Evolutionary conservation across 37 sponge, comb jelly and placozoan genomes (phyloP).

Genomic region (Mnemiopsis leidyi): DNA sequence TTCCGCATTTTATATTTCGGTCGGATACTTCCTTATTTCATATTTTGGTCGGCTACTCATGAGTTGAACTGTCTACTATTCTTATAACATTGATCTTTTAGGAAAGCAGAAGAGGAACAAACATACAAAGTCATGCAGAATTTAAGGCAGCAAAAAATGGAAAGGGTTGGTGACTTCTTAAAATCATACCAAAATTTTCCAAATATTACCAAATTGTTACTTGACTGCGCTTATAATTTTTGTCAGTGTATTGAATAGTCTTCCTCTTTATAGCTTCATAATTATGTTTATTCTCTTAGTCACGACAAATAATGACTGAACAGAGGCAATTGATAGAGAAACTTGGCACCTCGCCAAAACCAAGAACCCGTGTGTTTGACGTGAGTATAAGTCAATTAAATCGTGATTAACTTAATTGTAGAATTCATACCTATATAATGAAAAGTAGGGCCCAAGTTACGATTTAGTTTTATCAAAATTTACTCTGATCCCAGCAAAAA

Average conservation of each 20-base stretch:
- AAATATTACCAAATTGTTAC: too few relatives aligned
- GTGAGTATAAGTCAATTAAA: slow-evolving; percentile 23
- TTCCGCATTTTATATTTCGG: too few relatives aligned
- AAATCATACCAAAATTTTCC: not conserved
- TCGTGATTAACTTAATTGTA: too few relatives aligned
- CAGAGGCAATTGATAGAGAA: slow-evolving; percentile 38
- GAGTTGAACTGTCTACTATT: too few relatives aligned
- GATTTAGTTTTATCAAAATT: too few relatives aligned
- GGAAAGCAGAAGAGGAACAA: slow-evolving; percentile 18
- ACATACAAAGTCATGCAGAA: slow-evolving; percentile 9
- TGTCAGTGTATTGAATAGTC: not conserved
- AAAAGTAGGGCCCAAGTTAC: not conserved
- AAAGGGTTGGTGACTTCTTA: not conserved
- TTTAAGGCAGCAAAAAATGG: slow-evolving; percentile 48
- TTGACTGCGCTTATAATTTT: not conserved
- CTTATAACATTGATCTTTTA: not conserved
- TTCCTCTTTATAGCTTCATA: not conserved
- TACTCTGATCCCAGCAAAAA: slow-evolving; percentile 28
- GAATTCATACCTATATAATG: not conserved
- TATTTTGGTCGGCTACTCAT: too few relatives aligned
- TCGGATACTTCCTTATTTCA: too few relatives aligned
- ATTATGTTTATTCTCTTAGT: not conserved
- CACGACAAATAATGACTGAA: not conserved
- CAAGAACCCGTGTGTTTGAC: slow-evolving; percentile 46
- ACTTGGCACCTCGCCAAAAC: slow-evolving; percentile 45